These are phyloP conservation scores for Phalacrocorax pelagicus DNA, from an alignment of 2,113 vertebrate genomes.

Conservation along the genomic window DNA sequence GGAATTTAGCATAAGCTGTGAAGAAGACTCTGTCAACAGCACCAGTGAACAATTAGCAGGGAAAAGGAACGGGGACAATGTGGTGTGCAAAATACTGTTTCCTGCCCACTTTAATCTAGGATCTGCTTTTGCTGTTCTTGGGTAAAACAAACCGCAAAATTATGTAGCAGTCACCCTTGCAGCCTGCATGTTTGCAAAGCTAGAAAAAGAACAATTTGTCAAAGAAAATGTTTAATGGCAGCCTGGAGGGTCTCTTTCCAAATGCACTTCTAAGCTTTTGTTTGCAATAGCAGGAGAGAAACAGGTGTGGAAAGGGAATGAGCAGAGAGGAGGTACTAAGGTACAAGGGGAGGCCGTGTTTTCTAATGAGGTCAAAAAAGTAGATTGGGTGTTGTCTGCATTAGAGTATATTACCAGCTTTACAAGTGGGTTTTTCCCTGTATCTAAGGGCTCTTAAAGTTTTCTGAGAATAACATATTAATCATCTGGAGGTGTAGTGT, in stretches of 20 bases:
- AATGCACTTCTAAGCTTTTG: neutral
- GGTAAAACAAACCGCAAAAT: neutral
- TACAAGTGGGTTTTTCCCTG: neutral
- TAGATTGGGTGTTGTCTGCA: neutral
- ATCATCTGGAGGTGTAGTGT: neutral
- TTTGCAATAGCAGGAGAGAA: neutral
- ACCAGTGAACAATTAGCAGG: neutral
- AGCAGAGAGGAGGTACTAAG: neutral
- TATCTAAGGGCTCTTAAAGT: neutral
- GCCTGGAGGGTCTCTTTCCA: neutral
- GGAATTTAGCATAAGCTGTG: neutral
- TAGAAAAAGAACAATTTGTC: neutral
- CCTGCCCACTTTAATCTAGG: neutral
- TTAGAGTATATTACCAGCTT: neutral
- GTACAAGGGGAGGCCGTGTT: neutral
- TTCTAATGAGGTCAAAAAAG: neutral
- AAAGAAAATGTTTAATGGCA: neutral
- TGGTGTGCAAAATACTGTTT: neutral
- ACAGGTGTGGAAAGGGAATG: neutral
- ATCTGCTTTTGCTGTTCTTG: neutral
- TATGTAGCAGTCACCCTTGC: neutral
- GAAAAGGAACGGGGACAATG: neutral
- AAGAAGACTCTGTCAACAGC: neutral
- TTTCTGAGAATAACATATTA: neutral
- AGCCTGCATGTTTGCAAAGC: neutral